phyloP scores from a whole-genome alignment of 2,113 vertebrate genomes.

The Neodon shergylaensis region DNA sequence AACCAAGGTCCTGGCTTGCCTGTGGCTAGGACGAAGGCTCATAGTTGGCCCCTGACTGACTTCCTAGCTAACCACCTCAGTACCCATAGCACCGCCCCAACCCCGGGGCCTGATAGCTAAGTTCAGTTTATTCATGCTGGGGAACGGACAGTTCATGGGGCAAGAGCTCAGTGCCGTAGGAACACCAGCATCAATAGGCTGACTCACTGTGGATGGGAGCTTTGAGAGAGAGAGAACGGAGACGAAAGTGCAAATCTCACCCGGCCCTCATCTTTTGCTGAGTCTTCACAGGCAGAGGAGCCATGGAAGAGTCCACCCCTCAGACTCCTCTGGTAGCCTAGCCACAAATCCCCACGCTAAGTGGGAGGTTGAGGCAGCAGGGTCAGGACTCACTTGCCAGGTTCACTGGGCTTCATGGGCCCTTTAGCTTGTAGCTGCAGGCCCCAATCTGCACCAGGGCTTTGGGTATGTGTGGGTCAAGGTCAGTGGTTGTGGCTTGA shows the following conservation, averaged over 20 bases:
- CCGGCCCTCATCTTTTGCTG: not conserved
- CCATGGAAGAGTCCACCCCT: not conserved
- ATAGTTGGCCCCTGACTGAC: not conserved
- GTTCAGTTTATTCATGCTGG: not conserved
- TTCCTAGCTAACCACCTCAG: not conserved
- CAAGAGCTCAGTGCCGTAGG: not conserved
- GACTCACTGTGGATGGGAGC: not conserved
- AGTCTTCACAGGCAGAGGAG: not conserved
- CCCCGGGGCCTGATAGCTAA: not conserved
- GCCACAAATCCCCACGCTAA: not conserved
- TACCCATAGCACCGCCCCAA: accelerated
- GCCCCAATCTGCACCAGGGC: not conserved
- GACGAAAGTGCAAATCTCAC: not conserved
- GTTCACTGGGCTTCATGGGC: accelerated
- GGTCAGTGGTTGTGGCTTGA: not conserved
- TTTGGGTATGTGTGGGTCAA: not conserved
- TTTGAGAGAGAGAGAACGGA: not conserved
- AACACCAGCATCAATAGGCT: not conserved
- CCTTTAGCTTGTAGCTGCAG: not conserved
- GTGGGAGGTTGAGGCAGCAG: not conserved
- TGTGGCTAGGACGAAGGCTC: not conserved
- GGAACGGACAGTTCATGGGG: not conserved
- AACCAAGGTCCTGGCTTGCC: not conserved
- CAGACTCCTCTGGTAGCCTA: not conserved
- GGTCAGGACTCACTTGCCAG: not conserved